These are phyloP conservation scores for Netelia fuscicornis DNA, from an alignment of 2,888 invertebrate species.

Conservation along the genomic window DNA sequence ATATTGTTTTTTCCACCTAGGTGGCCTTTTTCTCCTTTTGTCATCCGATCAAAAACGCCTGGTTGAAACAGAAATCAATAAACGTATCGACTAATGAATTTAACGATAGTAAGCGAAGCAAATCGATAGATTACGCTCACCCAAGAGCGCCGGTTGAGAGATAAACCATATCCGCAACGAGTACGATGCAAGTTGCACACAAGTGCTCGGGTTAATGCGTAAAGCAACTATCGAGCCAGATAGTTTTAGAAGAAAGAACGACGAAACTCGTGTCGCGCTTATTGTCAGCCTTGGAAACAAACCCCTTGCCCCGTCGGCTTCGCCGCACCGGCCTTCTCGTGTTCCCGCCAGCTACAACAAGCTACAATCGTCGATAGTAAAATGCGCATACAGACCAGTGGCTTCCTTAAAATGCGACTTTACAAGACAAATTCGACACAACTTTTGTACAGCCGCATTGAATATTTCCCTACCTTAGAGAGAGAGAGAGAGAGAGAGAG, in stretches of 20 bases:
- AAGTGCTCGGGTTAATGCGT: background rate
- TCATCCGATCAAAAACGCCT: too few relatives aligned
- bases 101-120: background rate
- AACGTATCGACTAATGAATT: background rate
- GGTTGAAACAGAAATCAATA: background rate
- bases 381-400: background rate
- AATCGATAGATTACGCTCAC: constrained; percentile 17
- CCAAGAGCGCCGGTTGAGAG: background rate
- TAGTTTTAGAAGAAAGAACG: constrained; percentile 4
- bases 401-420: background rate
- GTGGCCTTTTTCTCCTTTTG: too few relatives aligned
- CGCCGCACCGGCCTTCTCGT: background rate
- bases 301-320: too few relatives aligned
- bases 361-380: background rate
- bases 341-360: background rate
- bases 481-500: too few relatives aligned
- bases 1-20: too few relatives aligned
- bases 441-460: background rate
- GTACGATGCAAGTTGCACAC: background rate
- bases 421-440: background rate
- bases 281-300: background rate
- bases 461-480: background rate
- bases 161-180: background rate
- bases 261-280: constrained; percentile 36
- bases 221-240: background rate